Evolutionary conservation across 2,113 vertebrate species (phyloP).

Genomic region (Thalassarche chlororhynchos): DNA sequence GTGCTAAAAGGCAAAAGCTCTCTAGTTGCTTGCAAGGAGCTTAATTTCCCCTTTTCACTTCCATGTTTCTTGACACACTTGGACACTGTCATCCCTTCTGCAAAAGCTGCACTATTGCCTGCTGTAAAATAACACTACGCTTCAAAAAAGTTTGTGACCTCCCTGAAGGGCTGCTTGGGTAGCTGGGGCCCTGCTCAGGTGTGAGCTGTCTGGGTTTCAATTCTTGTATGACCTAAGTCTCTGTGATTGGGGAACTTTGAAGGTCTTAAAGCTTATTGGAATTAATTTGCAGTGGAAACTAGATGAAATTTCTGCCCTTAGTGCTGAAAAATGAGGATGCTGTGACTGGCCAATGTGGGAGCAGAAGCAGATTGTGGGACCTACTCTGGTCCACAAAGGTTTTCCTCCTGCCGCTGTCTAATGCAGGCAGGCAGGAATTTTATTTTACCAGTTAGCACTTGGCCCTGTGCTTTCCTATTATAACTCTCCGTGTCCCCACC

Average conservation of each 20-base stretch:
- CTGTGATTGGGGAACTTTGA: not conserved
- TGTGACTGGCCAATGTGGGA: not conserved
- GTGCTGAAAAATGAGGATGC: not conserved
- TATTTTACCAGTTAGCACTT: not conserved
- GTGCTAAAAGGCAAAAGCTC: not conserved
- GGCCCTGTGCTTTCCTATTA: not conserved
- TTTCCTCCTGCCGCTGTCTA: not conserved
- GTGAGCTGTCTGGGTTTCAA: not conserved
- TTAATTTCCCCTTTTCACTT: not conserved
- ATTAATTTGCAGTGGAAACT: not conserved
- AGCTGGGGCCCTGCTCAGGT: not conserved
- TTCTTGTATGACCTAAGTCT: not conserved
- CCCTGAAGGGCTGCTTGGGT: not conserved
- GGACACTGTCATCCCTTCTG: not conserved
- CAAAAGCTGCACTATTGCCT: not conserved
- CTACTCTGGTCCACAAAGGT: not conserved
- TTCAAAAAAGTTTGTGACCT: not conserved
- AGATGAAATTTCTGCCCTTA: not conserved
- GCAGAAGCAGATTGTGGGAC: not conserved
- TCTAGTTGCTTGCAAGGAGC: not conserved
- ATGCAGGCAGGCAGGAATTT: not conserved
- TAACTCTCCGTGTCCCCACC: accelerated
- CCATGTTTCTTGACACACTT: not conserved
- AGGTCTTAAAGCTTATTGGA: not conserved
- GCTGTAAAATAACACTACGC: not conserved